Base-by-base conservation (phyloP, 2,888 invertebrate genomes). In the Junonia oenone region DNA sequence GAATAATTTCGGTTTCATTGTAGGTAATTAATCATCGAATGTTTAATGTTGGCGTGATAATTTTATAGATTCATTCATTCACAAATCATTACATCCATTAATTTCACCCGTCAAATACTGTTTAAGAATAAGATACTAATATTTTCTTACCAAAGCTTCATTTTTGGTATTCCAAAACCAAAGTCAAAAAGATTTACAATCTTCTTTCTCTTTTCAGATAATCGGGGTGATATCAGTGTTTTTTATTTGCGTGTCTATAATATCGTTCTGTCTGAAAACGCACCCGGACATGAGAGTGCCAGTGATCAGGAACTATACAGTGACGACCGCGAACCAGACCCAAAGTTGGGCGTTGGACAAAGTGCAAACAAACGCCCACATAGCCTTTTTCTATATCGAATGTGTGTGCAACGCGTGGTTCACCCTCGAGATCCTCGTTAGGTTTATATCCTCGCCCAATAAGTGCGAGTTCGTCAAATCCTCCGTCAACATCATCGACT, bases 391-490 rank as follows among this genome's bases (percentile, higher is more conserved):
- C 92, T 99, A 98, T 92, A 97, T 99, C 78, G 99, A 99, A 91
- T 98, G 98, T 91, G 94, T 98, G 67, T 99, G 99, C 91, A 99
- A 99, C 89, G 97, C 99, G 61, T 99, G 99, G 99, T 99, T 99
- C 91, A 99, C 99, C 31, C 93, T 99, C 75, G 99, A 99, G 85
- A 98, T 99, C 81, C 92, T 98, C 72, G 92, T 96, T 60, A 93
- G 98, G 63, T 97, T 99, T 91, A 95, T 98, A 72, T 97, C 98
- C 51, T 96, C 97, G 66, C 98, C 98, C 29, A 97, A 96, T 80
- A 98, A 98, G 85, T 96, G 96, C 83, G 96, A 96, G 77, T 99
- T 99, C 91, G 93, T 99, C 83, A 96, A 96, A 83, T 97, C 95
- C 78, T 98, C 98, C 62, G 98, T 99, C 74, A 99, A 99, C 91